phyloP scores from a whole-genome alignment of 2,797 vertebrate species.

The Epinephelus coioides region DNA sequence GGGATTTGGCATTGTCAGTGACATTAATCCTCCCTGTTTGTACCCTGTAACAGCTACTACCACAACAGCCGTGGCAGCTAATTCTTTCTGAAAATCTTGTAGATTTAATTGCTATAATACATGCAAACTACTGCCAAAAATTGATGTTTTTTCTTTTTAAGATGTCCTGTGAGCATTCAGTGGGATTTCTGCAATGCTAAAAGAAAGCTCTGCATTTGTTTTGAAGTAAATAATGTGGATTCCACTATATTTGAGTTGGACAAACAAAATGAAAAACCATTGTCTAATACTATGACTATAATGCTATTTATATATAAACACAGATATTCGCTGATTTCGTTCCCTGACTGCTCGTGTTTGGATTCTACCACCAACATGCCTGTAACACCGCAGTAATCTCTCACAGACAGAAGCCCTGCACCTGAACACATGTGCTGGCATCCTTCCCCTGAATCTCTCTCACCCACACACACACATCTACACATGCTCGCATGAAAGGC shows the following conservation, averaged over 20 bases:
- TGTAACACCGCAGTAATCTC: background rate
- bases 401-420: constrained; percentile 23
- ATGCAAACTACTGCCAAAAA: constrained; percentile 3
- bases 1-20: constrained; percentile 55
- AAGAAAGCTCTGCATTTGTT: background rate
- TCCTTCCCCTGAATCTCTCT: constrained; percentile 5
- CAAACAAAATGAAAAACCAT: background rate
- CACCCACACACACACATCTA: constrained; percentile 3
- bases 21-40: constrained; percentile 61
- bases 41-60: constrained; percentile 28
- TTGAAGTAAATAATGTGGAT: constrained; percentile 4
- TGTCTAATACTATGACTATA: background rate
- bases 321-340: background rate
- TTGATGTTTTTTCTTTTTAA: background rate
- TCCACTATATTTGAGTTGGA: background rate
- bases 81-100: constrained; percentile 11
- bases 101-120: constrained; percentile 31
- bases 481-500: constrained; percentile 8
- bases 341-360: background rate
- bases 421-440: background rate
- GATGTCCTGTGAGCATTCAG: background rate
- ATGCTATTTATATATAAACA: too few species aligned
- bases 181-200: background rate
- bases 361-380: background rate
- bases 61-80: constrained; percentile 34